Percentiles rank a stretch among this genome's conserved stretches.
Conservation (phyloP, 2,888 invertebrate genomes). For the Drosophila macrospina region DNA sequence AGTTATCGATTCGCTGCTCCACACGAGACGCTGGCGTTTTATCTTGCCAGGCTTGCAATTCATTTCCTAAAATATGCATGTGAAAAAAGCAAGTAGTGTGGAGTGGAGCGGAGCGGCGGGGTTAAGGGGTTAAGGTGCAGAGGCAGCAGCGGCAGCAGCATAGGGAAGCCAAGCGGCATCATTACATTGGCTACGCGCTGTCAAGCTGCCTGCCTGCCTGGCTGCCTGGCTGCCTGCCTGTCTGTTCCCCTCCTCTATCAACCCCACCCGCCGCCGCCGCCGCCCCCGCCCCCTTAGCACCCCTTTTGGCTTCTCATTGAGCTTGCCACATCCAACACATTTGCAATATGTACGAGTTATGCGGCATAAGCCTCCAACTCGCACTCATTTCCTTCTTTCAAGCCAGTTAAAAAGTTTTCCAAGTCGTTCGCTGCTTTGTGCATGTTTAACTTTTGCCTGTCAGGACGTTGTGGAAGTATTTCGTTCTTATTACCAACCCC, state of each 20-base stretch:
- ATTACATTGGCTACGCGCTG: conserved; percentile 75
- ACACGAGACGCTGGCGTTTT: conserved; percentile 59
- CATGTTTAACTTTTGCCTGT: conserved; percentile 73
- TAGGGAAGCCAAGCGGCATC: conserved; percentile 59
- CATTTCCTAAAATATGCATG: conserved; percentile 80
- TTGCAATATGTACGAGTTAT: conserved; percentile 74
- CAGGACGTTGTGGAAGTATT: conserved; percentile 38
- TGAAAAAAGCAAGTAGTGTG: conserved; percentile 28
- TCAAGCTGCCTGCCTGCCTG: conserved; percentile 48
- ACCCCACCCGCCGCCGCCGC: no score
- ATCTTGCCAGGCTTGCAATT: conserved; percentile 72
- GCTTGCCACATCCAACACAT: conserved; percentile 40
- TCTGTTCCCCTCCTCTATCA: neutral
- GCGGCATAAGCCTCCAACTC: conserved; percentile 66
- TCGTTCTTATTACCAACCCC: conserved; percentile 6
- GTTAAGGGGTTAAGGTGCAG: neutral
- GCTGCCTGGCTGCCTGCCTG: conserved; percentile 19
- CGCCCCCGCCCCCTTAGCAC: no score
- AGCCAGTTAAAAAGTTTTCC: conserved; percentile 66
- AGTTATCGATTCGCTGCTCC: conserved; percentile 82
- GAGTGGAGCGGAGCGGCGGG: neutral
- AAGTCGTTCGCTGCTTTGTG: conserved; percentile 67
- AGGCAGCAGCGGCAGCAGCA: neutral
- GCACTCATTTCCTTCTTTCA: conserved; percentile 62
- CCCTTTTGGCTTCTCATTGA: conserved; percentile 5